phyloP scores from a whole-genome alignment of 2,113 vertebrate species.

The Microcebus griseorufus region DNA sequence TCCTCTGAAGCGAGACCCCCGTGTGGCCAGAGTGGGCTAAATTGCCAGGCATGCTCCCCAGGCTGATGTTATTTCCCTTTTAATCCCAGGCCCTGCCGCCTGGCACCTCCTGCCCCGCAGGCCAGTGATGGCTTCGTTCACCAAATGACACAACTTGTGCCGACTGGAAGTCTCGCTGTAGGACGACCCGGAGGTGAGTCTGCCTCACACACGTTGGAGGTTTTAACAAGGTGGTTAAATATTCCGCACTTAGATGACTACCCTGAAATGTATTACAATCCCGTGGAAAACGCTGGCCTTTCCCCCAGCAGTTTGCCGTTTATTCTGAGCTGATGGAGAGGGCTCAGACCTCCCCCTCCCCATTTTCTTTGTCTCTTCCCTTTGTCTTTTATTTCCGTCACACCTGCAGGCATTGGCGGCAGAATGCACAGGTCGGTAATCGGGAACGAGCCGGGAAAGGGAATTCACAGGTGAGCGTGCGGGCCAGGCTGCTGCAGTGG shows the following conservation, averaged over 20 bases:
- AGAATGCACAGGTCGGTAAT: rapidly evolving
- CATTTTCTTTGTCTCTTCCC: background rate
- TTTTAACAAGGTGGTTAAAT: background rate
- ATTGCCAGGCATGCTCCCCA: rapidly evolving
- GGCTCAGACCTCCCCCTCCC: background rate
- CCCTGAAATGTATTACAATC: background rate
- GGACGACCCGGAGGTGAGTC: background rate
- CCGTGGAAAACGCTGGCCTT: background rate
- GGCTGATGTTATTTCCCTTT: background rate
- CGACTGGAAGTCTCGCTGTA: background rate
- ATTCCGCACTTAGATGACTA: background rate
- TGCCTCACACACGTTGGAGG: background rate
- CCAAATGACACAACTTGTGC: background rate
- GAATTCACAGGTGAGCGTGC: background rate
- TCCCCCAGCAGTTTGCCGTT: rapidly evolving
- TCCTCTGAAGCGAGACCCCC: background rate
- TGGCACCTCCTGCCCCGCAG: background rate
- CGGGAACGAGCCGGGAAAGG: background rate
- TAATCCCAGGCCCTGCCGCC: background rate
- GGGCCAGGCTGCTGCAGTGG: background rate
- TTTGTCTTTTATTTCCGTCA: background rate
- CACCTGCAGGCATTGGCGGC: background rate
- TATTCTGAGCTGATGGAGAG: background rate
- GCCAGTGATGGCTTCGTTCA: background rate
- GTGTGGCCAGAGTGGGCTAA: background rate